A percentile compares a stretch with the other conserved stretches of the same genome.
phyloP scores from a whole-genome alignment of 2,888 invertebrate species.

The Ischnus inquisitorius region DNA sequence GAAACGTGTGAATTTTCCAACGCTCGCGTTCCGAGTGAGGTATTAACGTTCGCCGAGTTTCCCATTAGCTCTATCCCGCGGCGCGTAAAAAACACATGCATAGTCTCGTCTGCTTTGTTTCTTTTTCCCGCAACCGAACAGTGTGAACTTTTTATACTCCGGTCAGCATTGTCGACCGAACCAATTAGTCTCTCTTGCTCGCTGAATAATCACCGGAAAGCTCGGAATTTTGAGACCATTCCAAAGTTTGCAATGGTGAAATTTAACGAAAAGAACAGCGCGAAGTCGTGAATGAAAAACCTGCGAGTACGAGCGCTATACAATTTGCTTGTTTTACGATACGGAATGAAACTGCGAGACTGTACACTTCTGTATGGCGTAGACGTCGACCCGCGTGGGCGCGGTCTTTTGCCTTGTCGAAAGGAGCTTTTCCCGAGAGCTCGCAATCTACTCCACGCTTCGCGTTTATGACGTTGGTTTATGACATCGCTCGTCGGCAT shows the following conservation, averaged over 20 bases:
- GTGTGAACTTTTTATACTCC: not conserved
- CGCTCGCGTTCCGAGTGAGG: not conserved
- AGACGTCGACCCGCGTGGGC: not conserved
- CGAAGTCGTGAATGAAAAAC: not conserved
- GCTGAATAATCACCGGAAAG: not conserved
- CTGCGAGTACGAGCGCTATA: no score
- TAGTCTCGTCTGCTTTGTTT: not conserved
- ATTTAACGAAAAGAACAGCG: not conserved
- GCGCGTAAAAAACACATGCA: not conserved
- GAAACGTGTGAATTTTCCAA: slow-evolving; percentile 51
- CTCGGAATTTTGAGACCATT: not conserved
- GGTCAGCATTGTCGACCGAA: not conserved
- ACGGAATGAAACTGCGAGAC: not conserved
- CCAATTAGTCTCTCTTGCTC: not conserved
- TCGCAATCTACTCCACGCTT: slow-evolving; percentile 42
- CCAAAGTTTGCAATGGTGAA: not conserved
- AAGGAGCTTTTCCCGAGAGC: slow-evolving; percentile 44
- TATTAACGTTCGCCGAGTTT: slow-evolving; percentile 15
- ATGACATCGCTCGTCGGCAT: slow-evolving; percentile 36
- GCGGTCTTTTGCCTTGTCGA: slow-evolving; percentile 12
- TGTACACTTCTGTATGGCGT: not conserved
- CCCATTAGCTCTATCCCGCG: not conserved
- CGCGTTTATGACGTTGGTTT: slow-evolving; percentile 57
- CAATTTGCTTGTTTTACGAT: slow-evolving; percentile 19
- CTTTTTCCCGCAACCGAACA: not conserved